These are phyloP conservation scores for Hypomecis punctinalis DNA, from an alignment of 2,888 invertebrate genomes.

Conservation along the genomic window DNA sequence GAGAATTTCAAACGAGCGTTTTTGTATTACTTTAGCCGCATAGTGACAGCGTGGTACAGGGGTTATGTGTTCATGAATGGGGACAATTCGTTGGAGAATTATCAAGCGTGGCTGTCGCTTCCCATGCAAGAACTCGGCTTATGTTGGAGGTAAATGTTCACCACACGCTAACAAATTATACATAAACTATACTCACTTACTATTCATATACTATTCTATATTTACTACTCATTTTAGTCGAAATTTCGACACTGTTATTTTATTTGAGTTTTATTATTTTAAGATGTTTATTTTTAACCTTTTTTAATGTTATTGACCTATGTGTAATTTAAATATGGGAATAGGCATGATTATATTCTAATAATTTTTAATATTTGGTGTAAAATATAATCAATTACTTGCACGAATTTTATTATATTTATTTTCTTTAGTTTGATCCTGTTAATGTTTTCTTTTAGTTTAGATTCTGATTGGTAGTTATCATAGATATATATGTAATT, in stretches of 20 bases:
- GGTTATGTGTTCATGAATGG: slow-evolving; percentile 56
- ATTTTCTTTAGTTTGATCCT: too few relatives aligned
- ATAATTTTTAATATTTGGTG: slow-evolving; percentile 16
- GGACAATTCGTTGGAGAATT: slow-evolving; percentile 68
- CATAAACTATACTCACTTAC: too few relatives aligned
- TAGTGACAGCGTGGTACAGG: slow-evolving; percentile 67
- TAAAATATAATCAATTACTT: slow-evolving; percentile 28
- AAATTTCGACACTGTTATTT: neutral
- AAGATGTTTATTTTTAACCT: neutral
- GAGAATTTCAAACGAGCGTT: slow-evolving; percentile 59
- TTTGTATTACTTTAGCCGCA: slow-evolving; percentile 66
- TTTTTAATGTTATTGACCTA: neutral
- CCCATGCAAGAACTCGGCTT: slow-evolving; percentile 69
- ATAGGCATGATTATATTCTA: slow-evolving; percentile 38
- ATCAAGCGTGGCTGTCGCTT: slow-evolving; percentile 64
- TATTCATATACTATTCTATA: too few relatives aligned
- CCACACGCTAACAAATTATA: neutral
- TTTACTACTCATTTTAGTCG: neutral
- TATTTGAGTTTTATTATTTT: neutral
- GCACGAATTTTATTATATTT: slow-evolving; percentile 15
- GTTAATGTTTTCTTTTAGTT: neutral
- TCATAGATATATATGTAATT: too few relatives aligned
- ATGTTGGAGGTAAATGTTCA: slow-evolving; percentile 62
- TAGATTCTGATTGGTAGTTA: neutral
- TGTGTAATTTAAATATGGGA: slow-evolving; percentile 23